Percentiles rank a stretch among this genome's conserved stretches.
These are phyloP conservation scores for Nomada flava DNA, from an alignment of 2,888 invertebrate species.

Conservation along the genomic window DNA sequence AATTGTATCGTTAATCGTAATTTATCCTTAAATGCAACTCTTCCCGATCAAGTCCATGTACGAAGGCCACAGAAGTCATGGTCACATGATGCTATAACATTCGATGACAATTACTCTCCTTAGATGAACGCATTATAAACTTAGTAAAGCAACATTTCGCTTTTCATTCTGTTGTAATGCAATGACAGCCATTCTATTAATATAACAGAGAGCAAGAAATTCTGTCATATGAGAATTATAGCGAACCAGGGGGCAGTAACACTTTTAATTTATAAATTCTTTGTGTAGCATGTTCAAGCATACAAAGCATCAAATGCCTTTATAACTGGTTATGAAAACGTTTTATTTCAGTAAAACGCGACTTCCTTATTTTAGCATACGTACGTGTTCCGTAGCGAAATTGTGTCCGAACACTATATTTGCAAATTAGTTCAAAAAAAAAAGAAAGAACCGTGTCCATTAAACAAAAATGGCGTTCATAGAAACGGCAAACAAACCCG, in stretches of 20 bases:
- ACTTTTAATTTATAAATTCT: conserved; percentile 1
- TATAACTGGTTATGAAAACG: neutral
- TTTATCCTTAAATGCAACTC: neutral
- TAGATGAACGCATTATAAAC: neutral
- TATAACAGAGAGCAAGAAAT: neutral
- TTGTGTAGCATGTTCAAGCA: neutral
- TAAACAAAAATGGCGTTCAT: neutral
- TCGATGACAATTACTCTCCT: too few species aligned
- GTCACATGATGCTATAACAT: neutral
- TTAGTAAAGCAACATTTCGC: too few species aligned
- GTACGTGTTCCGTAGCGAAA: neutral
- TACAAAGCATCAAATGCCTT: neutral
- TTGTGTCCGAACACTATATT: neutral
- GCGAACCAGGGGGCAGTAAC: neutral
- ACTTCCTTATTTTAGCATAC: neutral
- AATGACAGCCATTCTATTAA: neutral
- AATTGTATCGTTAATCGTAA: neutral
- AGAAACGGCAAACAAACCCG: neutral
- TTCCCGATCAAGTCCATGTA: neutral
- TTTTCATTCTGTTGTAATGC: too few species aligned
- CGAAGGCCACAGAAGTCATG: neutral
- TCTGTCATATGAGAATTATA: too few species aligned
- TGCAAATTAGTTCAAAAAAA: neutral
- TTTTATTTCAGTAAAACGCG: neutral
- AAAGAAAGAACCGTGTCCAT: neutral